These are phyloP conservation scores for Sminthurides aquaticus DNA, from an alignment of 2,888 invertebrate genomes.

Conservation along the genomic window DNA sequence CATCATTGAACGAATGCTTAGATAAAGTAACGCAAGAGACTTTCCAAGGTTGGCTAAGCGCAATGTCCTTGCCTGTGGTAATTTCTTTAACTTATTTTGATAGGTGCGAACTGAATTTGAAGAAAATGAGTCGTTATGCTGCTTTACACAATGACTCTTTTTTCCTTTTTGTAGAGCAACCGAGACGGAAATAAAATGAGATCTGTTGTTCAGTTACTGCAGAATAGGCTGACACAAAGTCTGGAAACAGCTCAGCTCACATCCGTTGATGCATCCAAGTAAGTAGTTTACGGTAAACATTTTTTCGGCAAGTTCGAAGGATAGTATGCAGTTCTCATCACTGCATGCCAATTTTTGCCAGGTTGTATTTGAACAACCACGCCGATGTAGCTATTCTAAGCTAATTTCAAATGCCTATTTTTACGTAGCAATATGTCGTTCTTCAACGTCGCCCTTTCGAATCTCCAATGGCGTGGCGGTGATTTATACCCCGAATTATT, in stretches of 20 bases:
- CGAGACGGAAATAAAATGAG: slow-evolving; percentile 42
- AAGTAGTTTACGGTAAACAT: slow-evolving; percentile 14
- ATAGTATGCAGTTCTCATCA: too few relatives aligned
- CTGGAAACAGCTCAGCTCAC: slow-evolving; percentile 42
- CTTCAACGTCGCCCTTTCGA: slow-evolving; percentile 35
- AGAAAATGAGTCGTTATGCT: not conserved
- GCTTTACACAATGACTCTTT: not conserved
- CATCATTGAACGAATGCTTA: slow-evolving; percentile 48
- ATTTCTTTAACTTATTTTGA: too few relatives aligned
- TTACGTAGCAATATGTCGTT: slow-evolving; percentile 40
- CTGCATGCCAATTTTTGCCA: too few relatives aligned
- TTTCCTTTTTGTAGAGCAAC: slow-evolving; percentile 28
- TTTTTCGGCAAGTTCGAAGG: too few relatives aligned
- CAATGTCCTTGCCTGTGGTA: slow-evolving; percentile 36
- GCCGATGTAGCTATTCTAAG: too few relatives aligned
- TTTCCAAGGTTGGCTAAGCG: slow-evolving; percentile 49
- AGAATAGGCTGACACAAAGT: slow-evolving; percentile 37
- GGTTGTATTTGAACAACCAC: not conserved
- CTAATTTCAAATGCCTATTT: too few relatives aligned
- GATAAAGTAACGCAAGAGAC: slow-evolving; percentile 50
- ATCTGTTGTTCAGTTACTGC: slow-evolving; percentile 39
- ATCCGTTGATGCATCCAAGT: slow-evolving; percentile 42
- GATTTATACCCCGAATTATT: slow-evolving; percentile 38
- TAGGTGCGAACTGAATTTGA: not conserved
- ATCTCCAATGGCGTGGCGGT: slow-evolving; percentile 40